phyloP scores from a whole-genome alignment of 2,113 vertebrate genomes.

The Esox niger region DNA sequence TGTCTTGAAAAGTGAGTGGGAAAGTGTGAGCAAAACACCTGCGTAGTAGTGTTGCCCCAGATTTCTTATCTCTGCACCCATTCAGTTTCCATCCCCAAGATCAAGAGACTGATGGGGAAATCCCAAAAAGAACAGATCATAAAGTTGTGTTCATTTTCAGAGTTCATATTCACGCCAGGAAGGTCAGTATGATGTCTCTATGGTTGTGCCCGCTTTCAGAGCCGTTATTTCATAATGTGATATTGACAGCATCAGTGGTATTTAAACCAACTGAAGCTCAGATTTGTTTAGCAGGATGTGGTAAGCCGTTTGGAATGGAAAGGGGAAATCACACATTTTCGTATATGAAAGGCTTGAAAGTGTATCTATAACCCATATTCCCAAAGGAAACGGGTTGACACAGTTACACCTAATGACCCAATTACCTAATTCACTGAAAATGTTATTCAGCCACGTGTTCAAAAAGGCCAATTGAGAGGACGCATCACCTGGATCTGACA shows the following conservation, averaged over 20 bases:
- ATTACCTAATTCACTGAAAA: too few relatives aligned
- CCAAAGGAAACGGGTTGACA: too few relatives aligned
- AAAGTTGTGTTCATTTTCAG: not conserved
- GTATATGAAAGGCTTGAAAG: too few relatives aligned
- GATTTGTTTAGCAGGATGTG: too few relatives aligned
- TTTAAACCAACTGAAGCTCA: not conserved
- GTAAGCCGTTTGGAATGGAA: too few relatives aligned
- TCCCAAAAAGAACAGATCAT: slow-evolving; percentile 34
- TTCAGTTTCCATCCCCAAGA: slow-evolving; percentile 50
- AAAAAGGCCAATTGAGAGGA: too few relatives aligned
- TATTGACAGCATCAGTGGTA: not conserved
- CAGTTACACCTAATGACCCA: too few relatives aligned
- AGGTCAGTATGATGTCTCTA: slow-evolving; percentile 9
- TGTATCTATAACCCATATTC: too few relatives aligned
- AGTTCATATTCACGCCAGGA: slow-evolving; percentile 27
- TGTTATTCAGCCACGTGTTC: too few relatives aligned
- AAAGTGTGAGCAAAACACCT: slow-evolving; percentile 1
- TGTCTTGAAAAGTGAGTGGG: slow-evolving; percentile 1
- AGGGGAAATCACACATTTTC: too few relatives aligned
- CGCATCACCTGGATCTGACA: too few relatives aligned
- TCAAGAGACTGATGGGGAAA: slow-evolving; percentile 52
- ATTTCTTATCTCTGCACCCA: slow-evolving; percentile 29
- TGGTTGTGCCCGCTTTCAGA: slow-evolving; percentile 6
- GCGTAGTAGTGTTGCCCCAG: not conserved
- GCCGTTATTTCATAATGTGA: not conserved